Evolutionary conservation across 2,113 vertebrate species (phyloP), one percentile per base, ranked within the genome.

Genomic region (Trogon surrucura): DNA sequence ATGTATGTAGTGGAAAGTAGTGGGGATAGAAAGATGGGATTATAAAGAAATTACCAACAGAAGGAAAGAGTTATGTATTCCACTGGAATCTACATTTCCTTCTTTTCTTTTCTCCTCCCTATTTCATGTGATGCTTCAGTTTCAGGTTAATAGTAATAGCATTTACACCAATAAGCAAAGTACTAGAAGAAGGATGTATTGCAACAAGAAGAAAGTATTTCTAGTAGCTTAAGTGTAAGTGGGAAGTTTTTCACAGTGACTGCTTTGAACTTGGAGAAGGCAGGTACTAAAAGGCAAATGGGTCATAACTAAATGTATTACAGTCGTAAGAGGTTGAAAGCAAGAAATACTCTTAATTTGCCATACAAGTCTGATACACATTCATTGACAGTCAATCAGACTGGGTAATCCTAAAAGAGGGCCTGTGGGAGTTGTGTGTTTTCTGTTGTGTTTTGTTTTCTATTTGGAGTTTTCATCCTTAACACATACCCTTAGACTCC

Each of bases 261-360:
- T 83, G 32, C 75, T 91, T 95, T 94, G 88, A 95, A 85, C 56
- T 73, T 85, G 32, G 25, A 88, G 60, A 91, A 78, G 67, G 32
- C 71, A 85, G 85, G 84, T 90, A 16, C 85, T 77, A 78, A 88
- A 95, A 88, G 54, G 67, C 74, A 93, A 82, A 73, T 51, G 51
- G 94, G 72, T 96, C 88, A 91, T 87, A 95, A 82, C 73, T 92
- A 85, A 87, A 88, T 74, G 18, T 82, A 67, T 94, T 94, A 64
- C 95, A 93, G 81, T 64, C 87, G 56, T 81, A 78, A 87, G 62
- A 95, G 11, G 23, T 84, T 84, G 79, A 92, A 93, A 94, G 67
- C 26, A 83, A 78, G 62, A 89, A 94, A 41, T 85, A 72, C 15
- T 70, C 21, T n/a, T 94, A 74, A 95, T 91, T 95, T 88, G 48